Evolutionary conservation across 2,113 vertebrate genomes (phyloP).

Genomic region (Xerus inauris): DNA sequence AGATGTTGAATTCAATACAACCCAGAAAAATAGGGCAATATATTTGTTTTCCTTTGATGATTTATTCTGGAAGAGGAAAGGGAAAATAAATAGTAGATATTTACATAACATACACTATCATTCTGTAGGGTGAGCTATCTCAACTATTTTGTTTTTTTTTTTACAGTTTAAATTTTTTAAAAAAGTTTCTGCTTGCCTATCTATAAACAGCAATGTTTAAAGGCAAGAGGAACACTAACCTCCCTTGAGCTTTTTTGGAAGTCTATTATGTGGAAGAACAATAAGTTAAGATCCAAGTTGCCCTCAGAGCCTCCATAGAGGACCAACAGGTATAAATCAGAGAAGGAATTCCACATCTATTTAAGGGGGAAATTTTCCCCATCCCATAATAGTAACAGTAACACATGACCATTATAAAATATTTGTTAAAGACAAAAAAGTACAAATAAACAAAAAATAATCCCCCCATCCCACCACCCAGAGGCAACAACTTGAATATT

Average conservation of each 20-base stretch:
- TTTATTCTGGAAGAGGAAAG: not conserved
- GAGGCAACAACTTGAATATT: not conserved
- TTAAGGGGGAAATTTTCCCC: not conserved
- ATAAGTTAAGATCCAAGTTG: not conserved
- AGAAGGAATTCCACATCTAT: not conserved
- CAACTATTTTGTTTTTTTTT: not conserved
- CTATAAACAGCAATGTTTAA: not conserved
- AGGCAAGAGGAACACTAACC: not conserved
- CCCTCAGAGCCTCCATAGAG: not conserved
- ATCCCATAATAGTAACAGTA: not conserved
- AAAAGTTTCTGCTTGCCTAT: not conserved
- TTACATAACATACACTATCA: not conserved
- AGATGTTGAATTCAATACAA: conserved; percentile 28
- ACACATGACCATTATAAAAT: not conserved
- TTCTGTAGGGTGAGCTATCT: not conserved
- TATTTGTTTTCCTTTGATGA: not conserved
- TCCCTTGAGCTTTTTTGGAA: not conserved
- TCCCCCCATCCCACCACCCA: not conserved
- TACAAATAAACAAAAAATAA: not conserved
- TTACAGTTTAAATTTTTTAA: not conserved
- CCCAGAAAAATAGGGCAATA: not conserved
- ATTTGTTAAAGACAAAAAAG: not conserved
- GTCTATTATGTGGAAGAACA: not conserved
- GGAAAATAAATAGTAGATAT: not conserved
- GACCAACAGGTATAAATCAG: not conserved